Evolutionary conservation across 2,797 vertebrate genomes (phyloP), one percentile per base, ranked within the genome.

Genomic region (Okamejei kenojei): DNA sequence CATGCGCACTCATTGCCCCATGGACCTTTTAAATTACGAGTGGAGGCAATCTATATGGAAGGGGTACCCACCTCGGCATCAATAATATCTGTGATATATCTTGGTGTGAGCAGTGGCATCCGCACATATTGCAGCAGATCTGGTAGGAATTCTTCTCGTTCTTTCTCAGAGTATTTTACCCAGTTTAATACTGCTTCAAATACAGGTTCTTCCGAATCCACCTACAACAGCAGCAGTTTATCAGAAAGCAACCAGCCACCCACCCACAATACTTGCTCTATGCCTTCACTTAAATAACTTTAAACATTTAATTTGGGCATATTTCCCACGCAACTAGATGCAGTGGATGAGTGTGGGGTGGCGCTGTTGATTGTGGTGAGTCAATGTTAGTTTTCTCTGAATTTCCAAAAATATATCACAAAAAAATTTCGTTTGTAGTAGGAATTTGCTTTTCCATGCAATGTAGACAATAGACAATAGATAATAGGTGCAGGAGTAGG

Each of bases 81-180:
- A 35, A 99, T 99, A 94, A 99, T 98, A 45, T 99, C 99, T 0
- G 99, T 99, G 95, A 99, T 99, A 96, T 99, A 99, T 94, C 98
- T 97, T 0, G 99, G 99, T 0, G 98, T 99, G 94, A 99, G 97
- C 54, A 99, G 97, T 0, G 99, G 99, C 98, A 99, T 97, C 38
- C 99, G 97, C 63, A 99, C 99, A 11, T 98, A 99, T 95, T 98
- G 98, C 1, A 99, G 96, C 96, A 99, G 97, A 94, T 98, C 98
- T 0, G 98, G 95, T 94, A 99, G 95, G 74, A 97, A 98, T 0
- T 97, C 97, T 93, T 99, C 98, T 0, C 98, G 96, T 93, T 98
- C 98, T 93, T 98, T 98, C 90, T 98, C 96, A 0, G 97, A 97
- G 96, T 99, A 98, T 94, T 99, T 99, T 94, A 99, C 98, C 99